Base-by-base conservation (phyloP, 2,113 vertebrate genomes). In the Sarotherodon lohbergeri region DNA sequence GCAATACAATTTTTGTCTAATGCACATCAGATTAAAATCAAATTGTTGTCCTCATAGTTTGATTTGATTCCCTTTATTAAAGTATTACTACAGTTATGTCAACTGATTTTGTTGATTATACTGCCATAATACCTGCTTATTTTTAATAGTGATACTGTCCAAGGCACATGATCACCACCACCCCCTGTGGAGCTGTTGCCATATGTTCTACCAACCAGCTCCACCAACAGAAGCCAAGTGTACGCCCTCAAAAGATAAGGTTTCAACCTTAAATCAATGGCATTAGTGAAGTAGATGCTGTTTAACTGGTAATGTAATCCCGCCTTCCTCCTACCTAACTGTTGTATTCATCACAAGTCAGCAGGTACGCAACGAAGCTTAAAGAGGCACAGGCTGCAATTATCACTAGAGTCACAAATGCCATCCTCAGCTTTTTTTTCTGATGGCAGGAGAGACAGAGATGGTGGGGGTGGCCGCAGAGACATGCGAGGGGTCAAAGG, bases 181-280 rank as follows among this genome's bases (percentile, higher is more conserved):
- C 61, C 68, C 78, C 73, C 86, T 13, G 6, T 59, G 46, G 93
- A 92, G 19, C 4, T 4, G n/a, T 5, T 46, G 85, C 92, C 91
- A 93, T 93, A 91, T 94, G 92, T 91, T 84, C 41, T 56, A 83
- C 81, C 84, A 84, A 89, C 81, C 59, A 82, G 11, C 68, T 84
- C 81, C 59, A 59, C 52, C 48, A 87, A 87, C 56, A 22, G 66
- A 68, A 88, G 84, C 80, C 84, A 82, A 57, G 57, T 16, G 12
- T 66, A 39, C 82, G 29, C 80, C 59, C 32, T 87, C 56, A 52
- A 36, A 82, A 22, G 54, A 90, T 32, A 56, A 78, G 9, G 3
- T 55, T 87, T 52, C 66, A 87, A 14, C 36, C 36, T 3, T n/a
- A 86, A 90, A 89, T 87, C 86, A 83, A 52, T 91, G 66, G 2